phyloP scores from a whole-genome alignment of 2,888 invertebrate genomes.

The Pandemis cinnamomeana region DNA sequence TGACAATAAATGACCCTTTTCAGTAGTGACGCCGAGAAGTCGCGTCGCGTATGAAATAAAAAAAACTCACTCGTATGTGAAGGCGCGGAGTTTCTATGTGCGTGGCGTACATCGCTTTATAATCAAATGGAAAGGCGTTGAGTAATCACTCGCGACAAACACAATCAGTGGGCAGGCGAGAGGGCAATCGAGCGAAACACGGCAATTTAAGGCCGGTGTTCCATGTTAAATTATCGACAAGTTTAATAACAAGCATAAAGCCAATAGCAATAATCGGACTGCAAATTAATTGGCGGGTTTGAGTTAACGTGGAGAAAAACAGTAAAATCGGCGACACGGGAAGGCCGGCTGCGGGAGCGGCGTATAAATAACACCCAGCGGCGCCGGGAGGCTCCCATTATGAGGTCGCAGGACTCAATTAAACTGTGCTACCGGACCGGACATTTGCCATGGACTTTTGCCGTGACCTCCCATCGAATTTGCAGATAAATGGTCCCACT shows the following conservation, averaged over 20 bases:
- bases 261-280: constrained; percentile 75
- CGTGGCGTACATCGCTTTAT: constrained; percentile 68
- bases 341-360: constrained; percentile 53
- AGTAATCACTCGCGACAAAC: constrained; percentile 67
- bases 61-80: constrained; percentile 69
- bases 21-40: neutral
- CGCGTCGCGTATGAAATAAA: constrained; percentile 29
- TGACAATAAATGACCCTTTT: constrained; percentile 5
- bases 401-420: constrained; percentile 84
- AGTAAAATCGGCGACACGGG: constrained; percentile 58
- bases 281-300: constrained; percentile 76
- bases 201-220: constrained; percentile 78
- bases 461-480: constrained; percentile 79
- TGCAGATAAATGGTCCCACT: constrained; percentile 78
- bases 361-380: constrained; percentile 83
- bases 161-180: constrained; percentile 72
- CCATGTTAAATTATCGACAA: constrained; percentile 82
- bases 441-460: constrained; percentile 81
- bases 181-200: constrained; percentile 73
- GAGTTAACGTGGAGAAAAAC: constrained; percentile 72
- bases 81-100: constrained; percentile 61
- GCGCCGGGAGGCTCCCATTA: constrained; percentile 76
- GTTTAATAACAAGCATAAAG: constrained; percentile 79
- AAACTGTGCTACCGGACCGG: constrained; percentile 81
- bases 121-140: constrained; percentile 66